Evolutionary conservation across 2,113 vertebrate genomes (phyloP), one percentile per base, ranked within the genome.

Genomic region (Eonycteris spelaea): DNA sequence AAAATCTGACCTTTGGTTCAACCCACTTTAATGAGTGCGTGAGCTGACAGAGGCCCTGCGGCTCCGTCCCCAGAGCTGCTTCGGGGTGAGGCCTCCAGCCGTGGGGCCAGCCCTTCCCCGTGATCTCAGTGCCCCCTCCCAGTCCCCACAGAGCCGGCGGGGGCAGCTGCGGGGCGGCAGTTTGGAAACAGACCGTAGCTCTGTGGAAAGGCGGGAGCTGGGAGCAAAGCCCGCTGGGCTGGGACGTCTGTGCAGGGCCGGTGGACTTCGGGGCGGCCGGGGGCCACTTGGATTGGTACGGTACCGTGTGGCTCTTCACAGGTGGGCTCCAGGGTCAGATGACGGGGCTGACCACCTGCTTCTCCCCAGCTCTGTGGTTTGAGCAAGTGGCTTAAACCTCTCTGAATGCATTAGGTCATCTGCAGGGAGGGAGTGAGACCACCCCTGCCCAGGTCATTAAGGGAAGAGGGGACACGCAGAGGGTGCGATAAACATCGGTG

Each of bases 1-100:
- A 26, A 96, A 84, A 51, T 30, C 28, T 97, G 97, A 98, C 98
- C 98, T 97, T 55, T 40, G 57, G 80, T 98, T 98, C 98, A 98
- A 98, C 98, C 92, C 97, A 0, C 11, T 22, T 97, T 96, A 97
- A 93, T 95, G 97, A 98, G 94, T 93, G 18, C 93, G 93, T 93
- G 95, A 90, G 98, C 97, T 97, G 94, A 98, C 97, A 97, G 83
- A 90, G 95, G 97, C 97, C 93, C 91, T 26, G 59, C 26, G 2
- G 92, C 89, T 55, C 78, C 2, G 35, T 43, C 95, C 97, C 83
- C 95, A 92, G 83, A 63, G 96, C 94, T 74, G 97, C 95, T 15
- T 4, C 43, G 90, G 97, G 96, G 98, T 71, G 97, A 98, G 98
- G 97, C 98, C 92, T 97, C 97, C 75, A 91, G 97, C 95, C 86